Evolutionary conservation across 2,113 vertebrate species (phyloP).

Genomic region (Platysteira castanea): DNA sequence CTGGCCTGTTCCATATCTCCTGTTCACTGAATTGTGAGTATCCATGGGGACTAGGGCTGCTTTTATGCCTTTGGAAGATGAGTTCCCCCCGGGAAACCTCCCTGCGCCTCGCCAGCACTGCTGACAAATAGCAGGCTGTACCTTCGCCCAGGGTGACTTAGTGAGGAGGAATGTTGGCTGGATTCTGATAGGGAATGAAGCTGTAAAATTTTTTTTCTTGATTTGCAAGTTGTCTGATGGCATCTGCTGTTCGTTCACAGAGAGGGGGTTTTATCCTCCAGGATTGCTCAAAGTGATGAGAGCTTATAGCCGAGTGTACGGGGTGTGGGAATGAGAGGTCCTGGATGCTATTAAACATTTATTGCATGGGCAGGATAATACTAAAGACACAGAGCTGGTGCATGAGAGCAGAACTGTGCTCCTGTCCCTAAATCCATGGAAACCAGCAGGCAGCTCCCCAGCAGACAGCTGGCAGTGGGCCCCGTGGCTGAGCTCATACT

Average conservation of each 20-base stretch:
- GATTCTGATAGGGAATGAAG: background rate
- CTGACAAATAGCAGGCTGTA: background rate
- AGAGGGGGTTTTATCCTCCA: background rate
- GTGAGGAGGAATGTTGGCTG: background rate
- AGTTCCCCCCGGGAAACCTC: background rate
- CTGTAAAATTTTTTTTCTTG: background rate
- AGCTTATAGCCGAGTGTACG: background rate
- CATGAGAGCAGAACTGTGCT: background rate
- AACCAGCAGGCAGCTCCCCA: rapidly evolving
- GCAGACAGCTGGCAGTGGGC: background rate
- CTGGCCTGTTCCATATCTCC: background rate
- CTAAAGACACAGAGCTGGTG: background rate
- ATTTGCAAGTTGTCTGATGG: background rate
- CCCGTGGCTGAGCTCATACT: rapidly evolving
- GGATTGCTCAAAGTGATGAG: background rate
- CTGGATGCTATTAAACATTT: background rate
- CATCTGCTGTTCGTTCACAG: background rate
- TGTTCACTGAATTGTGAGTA: background rate
- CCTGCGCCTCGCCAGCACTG: background rate
- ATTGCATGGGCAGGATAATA: background rate
- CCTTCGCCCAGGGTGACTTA: background rate
- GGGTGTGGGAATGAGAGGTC: background rate
- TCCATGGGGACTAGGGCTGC: background rate
- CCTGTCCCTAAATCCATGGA: background rate
- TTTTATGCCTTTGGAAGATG: background rate